These are phyloP conservation scores for Eriocheir sinensis DNA, from an alignment of 1,140 invertebrate species.

Conservation along the genomic window DNA sequence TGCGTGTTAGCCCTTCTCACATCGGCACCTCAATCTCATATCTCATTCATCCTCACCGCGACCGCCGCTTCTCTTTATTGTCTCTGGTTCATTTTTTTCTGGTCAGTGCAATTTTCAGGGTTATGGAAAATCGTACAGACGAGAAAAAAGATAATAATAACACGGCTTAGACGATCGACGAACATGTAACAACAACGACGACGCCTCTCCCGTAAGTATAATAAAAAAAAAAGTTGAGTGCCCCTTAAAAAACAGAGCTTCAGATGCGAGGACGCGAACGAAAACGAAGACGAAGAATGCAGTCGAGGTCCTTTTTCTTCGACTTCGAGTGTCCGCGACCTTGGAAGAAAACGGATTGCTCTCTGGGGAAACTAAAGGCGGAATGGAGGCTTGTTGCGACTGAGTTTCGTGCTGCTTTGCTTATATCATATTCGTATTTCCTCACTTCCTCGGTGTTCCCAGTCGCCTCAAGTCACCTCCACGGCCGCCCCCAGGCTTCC, in stretches of 20 bases:
- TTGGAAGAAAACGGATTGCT: background rate
- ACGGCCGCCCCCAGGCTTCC: background rate
- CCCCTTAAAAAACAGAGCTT: no score
- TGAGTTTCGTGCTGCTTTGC: no score
- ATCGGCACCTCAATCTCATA: background rate
- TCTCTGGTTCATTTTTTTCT: constrained; percentile 38
- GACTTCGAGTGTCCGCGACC: background rate
- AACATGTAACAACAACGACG: background rate
- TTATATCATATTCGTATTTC: background rate
- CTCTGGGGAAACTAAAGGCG: background rate
- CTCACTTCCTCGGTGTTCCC: background rate
- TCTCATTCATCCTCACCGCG: background rate
- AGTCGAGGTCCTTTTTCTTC: no score
- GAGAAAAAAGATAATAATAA: constrained; percentile 32
- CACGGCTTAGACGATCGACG: background rate
- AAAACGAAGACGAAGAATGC: no score
- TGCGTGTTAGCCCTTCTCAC: background rate
- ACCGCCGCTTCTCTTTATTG: background rate
- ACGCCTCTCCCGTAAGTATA: background rate
- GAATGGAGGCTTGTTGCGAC: background rate
- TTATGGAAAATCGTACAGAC: constrained; percentile 70
- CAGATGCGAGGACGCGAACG: no score
- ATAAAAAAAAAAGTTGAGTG: background rate
- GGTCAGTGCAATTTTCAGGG: constrained; percentile 68
- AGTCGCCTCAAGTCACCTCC: background rate